Conservation (phyloP, 2,113 vertebrate genomes). For the Lepus europaeus region DNA sequence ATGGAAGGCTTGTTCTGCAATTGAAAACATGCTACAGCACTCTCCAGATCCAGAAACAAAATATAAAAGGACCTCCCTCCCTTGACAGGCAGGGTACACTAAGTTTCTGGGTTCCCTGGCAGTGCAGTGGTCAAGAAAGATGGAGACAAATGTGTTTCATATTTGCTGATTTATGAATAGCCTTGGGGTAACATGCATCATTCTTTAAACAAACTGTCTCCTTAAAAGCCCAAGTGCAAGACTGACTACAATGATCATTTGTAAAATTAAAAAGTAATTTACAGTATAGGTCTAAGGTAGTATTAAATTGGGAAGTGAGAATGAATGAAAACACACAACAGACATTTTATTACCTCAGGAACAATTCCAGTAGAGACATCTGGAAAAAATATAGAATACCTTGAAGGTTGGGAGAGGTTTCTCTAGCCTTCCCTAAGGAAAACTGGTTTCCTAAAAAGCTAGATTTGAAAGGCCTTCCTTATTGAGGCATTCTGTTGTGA, state of each 20-base stretch:
- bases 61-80: neutral
- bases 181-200: neutral
- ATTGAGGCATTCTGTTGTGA: neutral
- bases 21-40: neutral
- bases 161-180: conserved; percentile 26
- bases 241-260: conserved; percentile 49
- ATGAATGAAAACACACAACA: conserved; percentile 22
- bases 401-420: neutral
- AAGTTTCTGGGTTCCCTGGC: neutral
- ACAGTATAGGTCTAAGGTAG: neutral
- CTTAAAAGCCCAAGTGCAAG: conserved; percentile 41
- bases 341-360: neutral
- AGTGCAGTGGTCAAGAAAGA: neutral
- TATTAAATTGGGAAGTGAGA: conserved; percentile 41
- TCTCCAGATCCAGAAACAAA: neutral
- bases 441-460: neutral
- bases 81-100: neutral
- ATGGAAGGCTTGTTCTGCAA: neutral
- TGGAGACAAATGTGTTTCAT: neutral
- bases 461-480: conserved; percentile 47
- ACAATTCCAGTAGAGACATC: conserved; percentile 39
- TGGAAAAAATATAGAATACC: conserved; percentile 52
- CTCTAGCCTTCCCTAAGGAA: neutral
- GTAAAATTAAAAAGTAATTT: neutral
- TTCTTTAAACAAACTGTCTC: conserved; percentile 30